Base-by-base conservation (phyloP, 2,113 vertebrate species). In the Diadophis punctatus region DNA sequence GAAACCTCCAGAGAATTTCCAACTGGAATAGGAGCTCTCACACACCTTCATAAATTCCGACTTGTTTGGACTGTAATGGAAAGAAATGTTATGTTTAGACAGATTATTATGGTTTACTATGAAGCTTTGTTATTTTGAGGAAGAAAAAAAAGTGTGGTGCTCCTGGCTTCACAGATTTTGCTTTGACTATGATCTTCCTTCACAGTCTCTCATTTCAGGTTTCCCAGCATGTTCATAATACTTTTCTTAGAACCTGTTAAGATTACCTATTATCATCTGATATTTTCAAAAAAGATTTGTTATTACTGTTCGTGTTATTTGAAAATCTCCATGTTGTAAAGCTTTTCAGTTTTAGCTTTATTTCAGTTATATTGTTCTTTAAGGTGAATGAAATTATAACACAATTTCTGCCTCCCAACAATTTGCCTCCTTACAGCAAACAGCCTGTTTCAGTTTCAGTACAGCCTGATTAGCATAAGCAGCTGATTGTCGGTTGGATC, bases 1-100 rank as follows among this genome's bases (percentile, higher is more conserved):
- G 98, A 99, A 99, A 86, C 99, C 99, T 46, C 99, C 99, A 0
- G 99, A 99, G 97, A 99, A 99, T 88, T 99, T 99, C 99, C 99
- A 99, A 96, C 98, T 98, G 95, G 99, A 99, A 94, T 99, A 99
- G 86, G 99, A 99, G 11, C 97, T 98, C 97, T 99, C 99, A 93
- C 99, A 99, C 43, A 98, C 97, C 96, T 98, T 98, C 99, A 99
- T 99, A 95, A 99, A 99, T 86, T 96, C 94, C 0, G 97, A 97
- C 95, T 97, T 98, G 97, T 99, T 97, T 39, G 93, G 63, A 96
- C 99, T 99, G 91, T 86, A 94, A 46, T 63, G 14, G 84, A 0
- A 84, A 58, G 90, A 51, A 89, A 0, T 1, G 0, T 95, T 56
- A 91, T 20, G 86, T 90, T 86, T 85, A 0, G 91, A 90, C 93